Evolutionary conservation across 2,888 invertebrate species (phyloP).

Genomic region (Cynaeus angustus): DNA sequence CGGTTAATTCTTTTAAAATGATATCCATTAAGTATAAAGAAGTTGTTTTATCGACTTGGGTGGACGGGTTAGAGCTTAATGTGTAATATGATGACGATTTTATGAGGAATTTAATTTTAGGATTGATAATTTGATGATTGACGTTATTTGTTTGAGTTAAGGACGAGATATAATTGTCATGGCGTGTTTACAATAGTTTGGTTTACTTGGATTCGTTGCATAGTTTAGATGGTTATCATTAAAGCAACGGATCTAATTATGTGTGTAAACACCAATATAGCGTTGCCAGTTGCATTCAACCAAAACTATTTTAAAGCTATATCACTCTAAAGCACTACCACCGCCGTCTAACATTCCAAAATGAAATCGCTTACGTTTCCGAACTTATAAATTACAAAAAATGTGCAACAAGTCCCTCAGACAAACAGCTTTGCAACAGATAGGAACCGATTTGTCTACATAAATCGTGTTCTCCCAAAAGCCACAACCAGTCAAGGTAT

Average conservation of each 20-base stretch:
- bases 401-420: background rate
- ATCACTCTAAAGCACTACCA: too few relatives aligned
- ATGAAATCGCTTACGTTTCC: background rate
- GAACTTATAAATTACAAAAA: background rate
- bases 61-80: constrained; percentile 2
- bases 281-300: too few relatives aligned
- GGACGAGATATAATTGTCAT: constrained; percentile 9
- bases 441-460: too few relatives aligned
- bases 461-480: too few relatives aligned
- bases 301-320: too few relatives aligned
- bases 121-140: background rate
- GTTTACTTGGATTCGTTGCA: constrained; percentile 4
- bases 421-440: background rate
- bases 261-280: too few relatives aligned
- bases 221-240: too few relatives aligned
- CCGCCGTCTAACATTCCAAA: too few relatives aligned
- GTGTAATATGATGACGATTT: constrained; percentile 7
- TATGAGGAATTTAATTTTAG: constrained; percentile 12
- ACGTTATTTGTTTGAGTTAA: constrained; percentile 8
- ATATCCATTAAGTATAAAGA: constrained; percentile 15
- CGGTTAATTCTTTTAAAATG: constrained; percentile 17
- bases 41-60: constrained; percentile 8
- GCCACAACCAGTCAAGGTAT: background rate
- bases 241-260: too few relatives aligned
- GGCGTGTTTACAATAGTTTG: background rate